Base-by-base conservation (phyloP, 2,888 invertebrate genomes). In the Nephrotoma flavescens region DNA sequence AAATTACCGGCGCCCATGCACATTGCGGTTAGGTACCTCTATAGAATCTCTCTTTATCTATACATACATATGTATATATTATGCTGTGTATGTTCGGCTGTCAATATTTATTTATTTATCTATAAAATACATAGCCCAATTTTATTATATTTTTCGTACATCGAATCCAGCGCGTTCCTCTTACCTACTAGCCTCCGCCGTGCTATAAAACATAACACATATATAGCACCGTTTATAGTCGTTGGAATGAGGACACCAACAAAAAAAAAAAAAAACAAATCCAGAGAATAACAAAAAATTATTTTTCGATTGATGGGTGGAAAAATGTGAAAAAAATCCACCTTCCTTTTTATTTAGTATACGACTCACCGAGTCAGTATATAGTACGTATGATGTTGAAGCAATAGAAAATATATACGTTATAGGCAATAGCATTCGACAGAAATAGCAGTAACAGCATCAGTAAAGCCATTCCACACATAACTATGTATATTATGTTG, bases 91-190 rank as follows among this genome's bases (percentile, higher is more conserved):
- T 42, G 42, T 84, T 12, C 15, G 42, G 42, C 42, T 84, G 84
- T 84, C 84, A 84, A 84, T 84, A 84, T 84, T 42, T 84, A 84
- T 84, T 42, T 84, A 84, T 84, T 42, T 42, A 84, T 84, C 84
- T 84, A 84, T 84, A 84, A 84, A 84, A 84, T 84, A 84, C 84
- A 84, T 84, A 84, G 84, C 84, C 84, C 84, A 84, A 42, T 84
- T 84, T 42, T 84, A 42, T 84, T 84, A 31, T 71, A 71, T 71
- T 31, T 71, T 31, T 71, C n/a, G 71, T 71, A 71, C 71, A 71
- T 31, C 71, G 71, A 71, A 71, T 71, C 71, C 31, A 71, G 71
- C 31, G 71, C 31, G 71, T 9, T 71, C 71, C 11, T 71, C 71
- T 31, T 71, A 71, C 71, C 71, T 71, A 71, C 71, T 71, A 71